phyloP scores from a whole-genome alignment of 2,113 vertebrate species.

The Hippocampus comes region DNA sequence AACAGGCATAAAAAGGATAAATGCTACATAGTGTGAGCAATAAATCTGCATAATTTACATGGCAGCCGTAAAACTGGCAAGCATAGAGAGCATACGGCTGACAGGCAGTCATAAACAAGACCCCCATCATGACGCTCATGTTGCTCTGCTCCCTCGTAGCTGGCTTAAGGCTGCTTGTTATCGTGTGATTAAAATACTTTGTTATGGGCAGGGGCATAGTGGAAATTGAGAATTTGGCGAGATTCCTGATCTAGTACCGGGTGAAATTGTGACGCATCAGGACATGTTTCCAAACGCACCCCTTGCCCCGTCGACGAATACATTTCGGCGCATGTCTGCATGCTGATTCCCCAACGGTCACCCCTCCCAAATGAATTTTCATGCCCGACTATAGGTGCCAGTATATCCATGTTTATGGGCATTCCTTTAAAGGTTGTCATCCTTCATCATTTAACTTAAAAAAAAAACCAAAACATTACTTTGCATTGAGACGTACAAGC shows the following conservation, averaged over 20 bases:
- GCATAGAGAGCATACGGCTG: neutral
- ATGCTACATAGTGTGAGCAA: neutral
- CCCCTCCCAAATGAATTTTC: no score
- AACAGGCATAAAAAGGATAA: conserved; percentile 3
- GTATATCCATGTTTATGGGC: no score
- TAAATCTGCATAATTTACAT: conserved; percentile 5
- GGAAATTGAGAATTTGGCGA: no score
- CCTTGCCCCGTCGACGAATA: no score
- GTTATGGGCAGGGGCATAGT: no score
- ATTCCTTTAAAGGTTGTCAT: neutral
- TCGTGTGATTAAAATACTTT: neutral
- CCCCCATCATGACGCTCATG: neutral
- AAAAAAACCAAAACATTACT: neutral
- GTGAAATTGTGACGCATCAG: no score
- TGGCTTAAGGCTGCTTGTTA: neutral
- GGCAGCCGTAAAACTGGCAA: conserved; percentile 3
- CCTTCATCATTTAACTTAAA: neutral
- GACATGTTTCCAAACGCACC: no score
- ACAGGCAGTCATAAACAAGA: neutral
- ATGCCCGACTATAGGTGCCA: no score
- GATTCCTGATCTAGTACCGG: no score
- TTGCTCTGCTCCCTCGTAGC: neutral
- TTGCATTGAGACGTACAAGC: no score
- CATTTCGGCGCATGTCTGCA: no score
- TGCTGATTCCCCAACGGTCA: no score